A percentile compares a stretch with the other conserved stretches of the same genome.
These are phyloP conservation scores for Gonioctena quinquepunctata DNA, from an alignment of 1,140 invertebrate species.

Conservation along the genomic window DNA sequence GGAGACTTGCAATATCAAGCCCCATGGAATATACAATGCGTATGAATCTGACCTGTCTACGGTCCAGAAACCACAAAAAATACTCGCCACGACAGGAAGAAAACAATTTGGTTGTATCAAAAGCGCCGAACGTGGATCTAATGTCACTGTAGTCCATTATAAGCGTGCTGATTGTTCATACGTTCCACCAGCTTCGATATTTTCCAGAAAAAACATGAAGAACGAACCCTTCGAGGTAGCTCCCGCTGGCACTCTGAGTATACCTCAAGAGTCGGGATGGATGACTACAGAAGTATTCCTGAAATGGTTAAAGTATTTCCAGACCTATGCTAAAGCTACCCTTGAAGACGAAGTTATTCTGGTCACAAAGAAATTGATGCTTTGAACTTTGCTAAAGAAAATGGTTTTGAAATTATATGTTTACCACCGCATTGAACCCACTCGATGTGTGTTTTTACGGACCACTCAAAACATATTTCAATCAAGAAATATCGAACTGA, in stretches of 20 bases:
- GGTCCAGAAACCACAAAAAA: conserved; percentile 45
- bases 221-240: conserved; percentile 42
- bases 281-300: conserved; percentile 43
- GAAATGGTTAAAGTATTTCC: conserved; percentile 29
- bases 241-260: conserved; percentile 53
- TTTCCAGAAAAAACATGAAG: conserved; percentile 47
- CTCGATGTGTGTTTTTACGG: background rate
- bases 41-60: conserved; percentile 43
- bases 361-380: conserved; percentile 20
- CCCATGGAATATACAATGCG: conserved; percentile 46
- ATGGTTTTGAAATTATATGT: conserved; percentile 12
- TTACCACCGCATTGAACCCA: conserved; percentile 27
- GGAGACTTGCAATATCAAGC: too few relatives aligned
- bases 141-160: conserved; percentile 46
- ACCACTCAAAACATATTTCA: background rate
- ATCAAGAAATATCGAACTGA: background rate
- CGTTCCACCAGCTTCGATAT: conserved; percentile 51
- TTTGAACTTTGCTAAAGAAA: conserved; percentile 26
- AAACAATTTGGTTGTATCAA: conserved; percentile 44
- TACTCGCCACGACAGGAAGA: conserved; percentile 46
- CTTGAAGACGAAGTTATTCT: conserved; percentile 22
- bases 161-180: conserved; percentile 45
- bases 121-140: conserved; percentile 48
- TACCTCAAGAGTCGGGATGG: conserved; percentile 47
- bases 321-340: conserved; percentile 4